Conservation (phyloP, 2,113 vertebrate species). For the Podarcis cretensis region DNA sequence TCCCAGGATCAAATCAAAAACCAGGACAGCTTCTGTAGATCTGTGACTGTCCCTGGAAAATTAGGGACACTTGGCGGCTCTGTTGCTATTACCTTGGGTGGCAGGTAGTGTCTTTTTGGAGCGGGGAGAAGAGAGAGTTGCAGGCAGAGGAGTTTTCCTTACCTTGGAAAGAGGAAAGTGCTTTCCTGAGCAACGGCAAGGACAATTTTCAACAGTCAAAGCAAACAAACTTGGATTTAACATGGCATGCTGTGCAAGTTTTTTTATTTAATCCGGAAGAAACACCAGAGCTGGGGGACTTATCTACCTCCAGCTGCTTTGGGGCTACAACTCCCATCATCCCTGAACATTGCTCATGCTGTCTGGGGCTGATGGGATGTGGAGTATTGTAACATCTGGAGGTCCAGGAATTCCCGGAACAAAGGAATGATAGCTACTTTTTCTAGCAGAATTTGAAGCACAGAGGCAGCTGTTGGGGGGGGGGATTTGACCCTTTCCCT, state of each 20-base stretch:
- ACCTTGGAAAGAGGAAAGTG: slow-evolving; percentile 45
- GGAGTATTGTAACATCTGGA: too few species aligned
- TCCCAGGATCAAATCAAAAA: too few species aligned
- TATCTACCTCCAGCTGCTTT: too few species aligned
- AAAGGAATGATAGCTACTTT: not conserved
- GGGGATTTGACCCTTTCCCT: not conserved
- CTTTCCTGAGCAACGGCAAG: not conserved
- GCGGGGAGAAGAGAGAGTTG: not conserved
- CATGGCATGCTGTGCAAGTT: not conserved
- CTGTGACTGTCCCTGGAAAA: too few species aligned
- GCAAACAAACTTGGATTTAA: not conserved
- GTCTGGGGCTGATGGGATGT: too few species aligned
- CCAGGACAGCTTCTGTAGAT: too few species aligned
- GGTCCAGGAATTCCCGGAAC: not conserved
- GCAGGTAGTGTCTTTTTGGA: not conserved
- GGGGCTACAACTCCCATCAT: too few species aligned
- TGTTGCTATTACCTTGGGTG: accelerated
- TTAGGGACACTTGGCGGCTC: too few species aligned
- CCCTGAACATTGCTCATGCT: too few species aligned
- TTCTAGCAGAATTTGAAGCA: not conserved
- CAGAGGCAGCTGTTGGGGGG: not conserved
- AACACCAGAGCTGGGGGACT: too few species aligned
- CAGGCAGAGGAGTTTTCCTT: slow-evolving; percentile 31
- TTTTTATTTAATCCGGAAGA: not conserved
- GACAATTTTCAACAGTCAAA: not conserved